Conservation (phyloP, 2,113 vertebrate genomes). For the Aptenodytes patagonicus region DNA sequence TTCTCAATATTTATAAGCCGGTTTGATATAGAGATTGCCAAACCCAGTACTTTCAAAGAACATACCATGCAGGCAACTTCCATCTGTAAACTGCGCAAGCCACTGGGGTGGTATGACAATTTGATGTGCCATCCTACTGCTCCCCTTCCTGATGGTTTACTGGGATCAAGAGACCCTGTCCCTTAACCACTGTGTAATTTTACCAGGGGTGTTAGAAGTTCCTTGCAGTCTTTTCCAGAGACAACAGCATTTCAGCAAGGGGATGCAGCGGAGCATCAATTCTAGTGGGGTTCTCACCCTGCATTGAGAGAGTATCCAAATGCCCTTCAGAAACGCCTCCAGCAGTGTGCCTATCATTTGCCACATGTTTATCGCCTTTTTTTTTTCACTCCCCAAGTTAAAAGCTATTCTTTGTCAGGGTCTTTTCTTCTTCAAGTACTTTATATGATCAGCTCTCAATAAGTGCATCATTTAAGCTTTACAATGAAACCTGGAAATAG, state of each 20-base stretch:
- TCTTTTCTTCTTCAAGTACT: neutral
- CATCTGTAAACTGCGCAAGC: neutral
- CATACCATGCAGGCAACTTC: neutral
- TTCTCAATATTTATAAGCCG: neutral
- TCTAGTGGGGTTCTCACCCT: neutral
- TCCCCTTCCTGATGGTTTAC: neutral
- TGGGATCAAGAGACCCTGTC: neutral
- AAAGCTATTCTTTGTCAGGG: slow-evolving; percentile 15
- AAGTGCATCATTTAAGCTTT: slow-evolving; percentile 16
- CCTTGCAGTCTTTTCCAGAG: neutral
- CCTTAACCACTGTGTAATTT: neutral
- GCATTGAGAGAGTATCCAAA: neutral
- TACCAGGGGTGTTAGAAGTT: neutral
- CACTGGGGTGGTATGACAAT: neutral
- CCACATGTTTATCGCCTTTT: neutral
- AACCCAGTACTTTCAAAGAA: neutral
- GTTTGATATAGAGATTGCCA: neutral
- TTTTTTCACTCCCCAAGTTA: neutral
- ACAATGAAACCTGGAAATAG: slow-evolving; percentile 24
- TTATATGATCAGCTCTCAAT: neutral
- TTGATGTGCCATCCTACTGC: neutral
- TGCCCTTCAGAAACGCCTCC: neutral
- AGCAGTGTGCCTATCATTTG: neutral
- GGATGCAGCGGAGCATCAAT: neutral
- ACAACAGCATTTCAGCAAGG: neutral